Evolutionary conservation across 1,140 invertebrate genomes (phyloP), one percentile per base, ranked within the genome.

Genomic region (Oncopeltus fasciatus): DNA sequence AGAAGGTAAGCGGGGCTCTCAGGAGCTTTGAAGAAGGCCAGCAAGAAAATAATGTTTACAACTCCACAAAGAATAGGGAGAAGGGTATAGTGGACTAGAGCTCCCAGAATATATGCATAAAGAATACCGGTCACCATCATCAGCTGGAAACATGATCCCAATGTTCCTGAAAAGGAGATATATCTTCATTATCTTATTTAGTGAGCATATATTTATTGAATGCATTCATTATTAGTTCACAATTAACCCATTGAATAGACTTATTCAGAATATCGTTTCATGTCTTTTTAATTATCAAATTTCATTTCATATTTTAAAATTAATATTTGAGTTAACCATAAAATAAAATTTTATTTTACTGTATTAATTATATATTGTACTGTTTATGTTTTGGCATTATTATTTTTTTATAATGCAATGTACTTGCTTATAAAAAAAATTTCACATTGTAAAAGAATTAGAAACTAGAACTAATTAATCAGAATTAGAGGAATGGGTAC

Each of bases 121-220:
- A 69, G 64, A 24, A 69, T 66, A 9, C 68, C 91, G n/a, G 86
- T 69, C 0, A 86, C 87, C 1, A 93, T 78, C 67, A 87, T 84
- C 3, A 93, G 74, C 70, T 93, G 90, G 69, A 92, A 90, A 67
- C 87, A 83, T 0, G 89, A 84, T 0, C 90, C 89, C 2, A 71
- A 67, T 20, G 65, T 59, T 44, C 70, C 70, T 70, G 64, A 26
- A 67, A 66, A 18, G 44, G 20, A 63, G 31, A 56, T 26, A 18
- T 1, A n/a, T n/a, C n/a, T n/a, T 43, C 11, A n/a, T 11, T 11
- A 43, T 11, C 38, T n/a, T 43, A 11, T 43, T 43, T 43, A 43
- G 11, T 11, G 11, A 11, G n/a, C 11, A 11, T 11, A 43, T 43
- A 11, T 11, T 11, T n/a, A 43, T n/a, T 43, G n/a, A 11, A n/a